Conservation (phyloP, 2,113 vertebrate species). For the Pseudorasbora parva region DNA sequence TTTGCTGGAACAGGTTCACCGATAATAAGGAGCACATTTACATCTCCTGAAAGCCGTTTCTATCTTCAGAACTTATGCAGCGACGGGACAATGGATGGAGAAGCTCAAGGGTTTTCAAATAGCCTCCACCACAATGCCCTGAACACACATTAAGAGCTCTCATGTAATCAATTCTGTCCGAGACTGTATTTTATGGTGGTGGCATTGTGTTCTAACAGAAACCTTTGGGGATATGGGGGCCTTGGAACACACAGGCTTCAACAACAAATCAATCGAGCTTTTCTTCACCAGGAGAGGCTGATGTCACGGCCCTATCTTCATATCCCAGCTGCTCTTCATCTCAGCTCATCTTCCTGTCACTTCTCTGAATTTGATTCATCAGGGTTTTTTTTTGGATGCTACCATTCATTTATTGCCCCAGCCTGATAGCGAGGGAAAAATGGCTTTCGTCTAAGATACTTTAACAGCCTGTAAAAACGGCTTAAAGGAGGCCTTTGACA, state of each 20-base stretch:
- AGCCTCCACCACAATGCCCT: conserved; percentile 28
- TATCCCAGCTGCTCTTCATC: conserved; percentile 66
- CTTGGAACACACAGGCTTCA: conserved; percentile 5
- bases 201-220: neutral
- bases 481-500: conserved; percentile 66
- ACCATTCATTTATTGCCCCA: conserved; percentile 56
- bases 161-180: conserved; percentile 14
- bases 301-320: conserved; percentile 64
- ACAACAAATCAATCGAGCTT: conserved; percentile 34
- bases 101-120: conserved; percentile 29
- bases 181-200: conserved; percentile 24
- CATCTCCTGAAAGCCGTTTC: conserved; percentile 6
- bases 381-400: conserved; percentile 61
- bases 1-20: neutral
- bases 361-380: conserved; percentile 70
- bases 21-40: conserved; percentile 16
- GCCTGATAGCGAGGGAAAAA: conserved; percentile 64
- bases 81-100: neutral
- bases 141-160: conserved; percentile 36
- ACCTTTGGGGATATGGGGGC: neutral
- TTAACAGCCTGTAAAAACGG: conserved; percentile 70
- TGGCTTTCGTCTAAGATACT: conserved; percentile 64
- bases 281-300: conserved; percentile 16
- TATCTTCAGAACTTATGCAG: neutral
- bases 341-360: conserved; percentile 61